Conservation (phyloP, 2,888 invertebrate species). For the Xestia xanthographa region DNA sequence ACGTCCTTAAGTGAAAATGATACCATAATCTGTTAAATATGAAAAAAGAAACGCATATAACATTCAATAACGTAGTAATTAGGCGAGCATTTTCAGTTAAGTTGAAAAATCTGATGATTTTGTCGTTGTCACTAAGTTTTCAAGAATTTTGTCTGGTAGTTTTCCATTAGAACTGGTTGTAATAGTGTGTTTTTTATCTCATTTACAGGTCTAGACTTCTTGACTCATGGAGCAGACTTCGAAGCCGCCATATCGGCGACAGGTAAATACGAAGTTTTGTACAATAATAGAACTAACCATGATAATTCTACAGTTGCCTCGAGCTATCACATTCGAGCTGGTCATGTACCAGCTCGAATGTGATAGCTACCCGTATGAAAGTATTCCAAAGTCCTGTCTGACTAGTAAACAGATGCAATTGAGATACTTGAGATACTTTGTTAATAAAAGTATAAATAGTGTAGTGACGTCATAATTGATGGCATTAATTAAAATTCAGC, state of each 20-base stretch:
- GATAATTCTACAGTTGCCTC: neutral
- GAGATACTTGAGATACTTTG: neutral
- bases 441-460: conserved; percentile 21
- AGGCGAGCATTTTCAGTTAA: conserved; percentile 75
- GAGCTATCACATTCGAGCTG: too few relatives aligned
- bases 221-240: conserved; percentile 94
- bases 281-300: neutral
- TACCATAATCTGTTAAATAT: conserved; percentile 48
- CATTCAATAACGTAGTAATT: conserved; percentile 62
- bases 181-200: conserved; percentile 47
- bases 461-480: conserved; percentile 4
- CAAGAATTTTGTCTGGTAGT: neutral
- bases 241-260: conserved; percentile 93
- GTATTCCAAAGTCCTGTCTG: neutral
- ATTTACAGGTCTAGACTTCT: conserved; percentile 93
- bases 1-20: conserved; percentile 46
- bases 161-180: neutral
- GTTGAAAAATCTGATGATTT: conserved; percentile 30
- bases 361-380: neutral
- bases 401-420: neutral
- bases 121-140: neutral
- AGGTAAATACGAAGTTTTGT: conserved; percentile 89
- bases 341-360: too few relatives aligned
- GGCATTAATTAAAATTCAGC: conserved; percentile 26
- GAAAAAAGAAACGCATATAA: conserved; percentile 58